Percentiles rank a stretch among this genome's conserved stretches.
Conservation (phyloP, 2,113 vertebrate genomes). For the Calyptomena viridis region DNA sequence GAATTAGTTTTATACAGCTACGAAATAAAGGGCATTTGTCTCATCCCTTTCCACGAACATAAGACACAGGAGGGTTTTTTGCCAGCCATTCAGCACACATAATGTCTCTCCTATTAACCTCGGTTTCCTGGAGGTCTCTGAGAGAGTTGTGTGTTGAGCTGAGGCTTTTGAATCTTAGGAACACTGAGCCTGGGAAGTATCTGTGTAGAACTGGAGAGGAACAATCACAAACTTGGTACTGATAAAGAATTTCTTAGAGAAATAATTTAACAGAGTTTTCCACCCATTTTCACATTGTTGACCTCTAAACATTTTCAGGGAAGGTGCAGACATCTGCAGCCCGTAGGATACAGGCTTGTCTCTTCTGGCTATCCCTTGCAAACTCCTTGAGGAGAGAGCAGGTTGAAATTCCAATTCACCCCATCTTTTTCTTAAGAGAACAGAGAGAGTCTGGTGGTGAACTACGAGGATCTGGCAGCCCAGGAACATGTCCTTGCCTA, state of each 20-base stretch:
- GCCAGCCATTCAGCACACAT: not conserved
- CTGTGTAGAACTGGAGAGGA: not conserved
- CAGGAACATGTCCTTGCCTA: slow-evolving; percentile 95
- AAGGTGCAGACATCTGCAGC: not conserved
- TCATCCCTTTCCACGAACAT: not conserved
- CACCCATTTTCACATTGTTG: not conserved
- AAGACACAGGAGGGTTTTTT: not conserved
- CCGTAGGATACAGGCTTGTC: not conserved
- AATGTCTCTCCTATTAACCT: not conserved
- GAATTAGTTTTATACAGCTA: not conserved
- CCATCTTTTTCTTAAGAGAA: slow-evolving; percentile 78
- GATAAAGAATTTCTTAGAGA: not conserved
- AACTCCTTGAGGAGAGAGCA: not conserved
- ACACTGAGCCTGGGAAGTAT: not conserved
- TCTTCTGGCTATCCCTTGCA: not conserved
- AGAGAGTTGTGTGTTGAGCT: not conserved
- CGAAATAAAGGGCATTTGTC: not conserved
- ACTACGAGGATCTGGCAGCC: slow-evolving; percentile 94
- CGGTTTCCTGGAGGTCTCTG: not conserved
- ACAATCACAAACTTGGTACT: not conserved
- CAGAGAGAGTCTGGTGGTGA: slow-evolving; percentile 93
- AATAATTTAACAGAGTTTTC: not conserved
- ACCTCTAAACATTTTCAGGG: not conserved
- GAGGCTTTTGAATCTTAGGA: not conserved
- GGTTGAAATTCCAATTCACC: not conserved